Percentiles rank a stretch among this genome's conserved stretches.
These are phyloP conservation scores for Cephus runcator DNA, from an alignment of 2,888 invertebrate species.

Conservation along the genomic window DNA sequence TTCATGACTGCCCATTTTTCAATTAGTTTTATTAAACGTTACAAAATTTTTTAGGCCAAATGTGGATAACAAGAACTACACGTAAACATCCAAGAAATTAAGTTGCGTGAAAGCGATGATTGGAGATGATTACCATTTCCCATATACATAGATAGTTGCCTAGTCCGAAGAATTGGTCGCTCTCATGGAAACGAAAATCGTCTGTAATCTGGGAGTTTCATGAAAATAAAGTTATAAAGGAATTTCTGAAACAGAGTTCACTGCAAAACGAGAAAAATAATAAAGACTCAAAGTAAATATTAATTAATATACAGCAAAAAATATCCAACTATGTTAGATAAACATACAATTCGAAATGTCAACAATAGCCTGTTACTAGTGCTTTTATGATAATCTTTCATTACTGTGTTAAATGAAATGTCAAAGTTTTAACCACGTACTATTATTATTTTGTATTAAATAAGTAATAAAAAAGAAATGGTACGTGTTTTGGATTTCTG, in stretches of 20 bases:
- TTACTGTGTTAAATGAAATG: background rate
- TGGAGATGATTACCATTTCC: background rate
- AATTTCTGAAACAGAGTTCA: background rate
- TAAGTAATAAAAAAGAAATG: slow-evolving; percentile 6
- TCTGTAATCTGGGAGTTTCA: background rate
- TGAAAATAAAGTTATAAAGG: background rate
- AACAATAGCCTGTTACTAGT: background rate
- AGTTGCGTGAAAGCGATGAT: background rate
- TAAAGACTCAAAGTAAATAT: background rate
- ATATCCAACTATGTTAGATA: background rate
- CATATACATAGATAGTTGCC: background rate
- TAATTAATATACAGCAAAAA: background rate
- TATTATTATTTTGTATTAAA: background rate
- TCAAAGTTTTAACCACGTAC: background rate
- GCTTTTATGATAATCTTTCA: background rate
- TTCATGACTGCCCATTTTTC: slow-evolving; percentile 53
- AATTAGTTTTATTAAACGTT: background rate
- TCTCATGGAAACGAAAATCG: background rate
- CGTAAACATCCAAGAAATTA: background rate
- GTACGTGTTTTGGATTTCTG: slow-evolving; percentile 15
- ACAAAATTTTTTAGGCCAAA: background rate
- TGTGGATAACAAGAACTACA: background rate
- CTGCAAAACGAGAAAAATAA: background rate
- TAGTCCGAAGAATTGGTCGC: background rate
- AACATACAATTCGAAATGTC: background rate